Percentiles rank a stretch among this genome's conserved stretches.
Conservation (phyloP, 2,888 invertebrate species). For the Pycnomerus fuliginosus region DNA sequence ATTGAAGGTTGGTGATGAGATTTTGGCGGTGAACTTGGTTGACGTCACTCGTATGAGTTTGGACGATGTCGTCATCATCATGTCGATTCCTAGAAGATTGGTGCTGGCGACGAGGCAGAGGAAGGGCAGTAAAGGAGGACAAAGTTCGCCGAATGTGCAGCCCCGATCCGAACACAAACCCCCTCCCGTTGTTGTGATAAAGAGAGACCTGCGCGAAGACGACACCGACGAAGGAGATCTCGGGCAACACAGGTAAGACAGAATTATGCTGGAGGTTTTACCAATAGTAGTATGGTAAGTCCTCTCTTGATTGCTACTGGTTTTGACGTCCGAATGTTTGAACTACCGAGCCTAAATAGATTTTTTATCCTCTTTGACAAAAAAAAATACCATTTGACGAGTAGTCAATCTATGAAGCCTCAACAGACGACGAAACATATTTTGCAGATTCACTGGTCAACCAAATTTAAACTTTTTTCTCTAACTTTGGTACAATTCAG, state of each 20-base stretch:
- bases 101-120: slow-evolving; percentile 90
- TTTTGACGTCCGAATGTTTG: no score
- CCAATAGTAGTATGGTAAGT: no score
- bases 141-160: slow-evolving; percentile 59
- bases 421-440: no score
- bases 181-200: slow-evolving; percentile 90
- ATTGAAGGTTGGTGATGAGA: slow-evolving; percentile 90
- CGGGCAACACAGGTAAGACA: slow-evolving; percentile 47
- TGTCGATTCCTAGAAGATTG: slow-evolving; percentile 96
- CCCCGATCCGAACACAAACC: slow-evolving; percentile 78
- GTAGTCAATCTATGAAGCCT: background rate
- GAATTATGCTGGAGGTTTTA: background rate
- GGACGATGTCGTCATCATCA: slow-evolving; percentile 98
- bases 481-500: no score
- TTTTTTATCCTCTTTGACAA: no score
- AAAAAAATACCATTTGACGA: no score
- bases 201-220: slow-evolving; percentile 82
- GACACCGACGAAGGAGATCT: slow-evolving; percentile 67
- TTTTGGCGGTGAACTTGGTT: slow-evolving; percentile 95
- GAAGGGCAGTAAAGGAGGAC: slow-evolving; percentile 61
- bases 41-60: slow-evolving; percentile 97
- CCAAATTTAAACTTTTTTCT: no score
- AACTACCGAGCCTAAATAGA: no score
- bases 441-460: no score
- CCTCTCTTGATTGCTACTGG: no score